These are phyloP conservation scores for Microtus richardsoni DNA, from an alignment of 2,113 vertebrate genomes.

Conservation along the genomic window DNA sequence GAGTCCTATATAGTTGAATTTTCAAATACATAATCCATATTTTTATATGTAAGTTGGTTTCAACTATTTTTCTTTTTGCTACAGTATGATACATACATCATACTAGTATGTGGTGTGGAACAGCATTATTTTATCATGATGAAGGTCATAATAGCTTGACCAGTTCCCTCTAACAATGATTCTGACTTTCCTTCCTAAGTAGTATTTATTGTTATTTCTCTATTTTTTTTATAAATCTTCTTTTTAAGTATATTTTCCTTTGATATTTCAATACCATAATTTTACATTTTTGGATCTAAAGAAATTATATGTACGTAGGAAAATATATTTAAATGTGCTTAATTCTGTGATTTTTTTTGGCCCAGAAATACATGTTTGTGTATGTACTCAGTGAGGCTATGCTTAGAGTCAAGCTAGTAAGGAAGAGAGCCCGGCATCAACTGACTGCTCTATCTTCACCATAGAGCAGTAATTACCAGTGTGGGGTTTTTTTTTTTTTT, in stretches of 20 bases:
- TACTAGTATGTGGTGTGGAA: not conserved
- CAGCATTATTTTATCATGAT: not conserved
- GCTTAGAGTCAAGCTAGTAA: not conserved
- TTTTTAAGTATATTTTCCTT: not conserved
- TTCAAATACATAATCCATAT: constrained; percentile 23
- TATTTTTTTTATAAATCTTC: not conserved
- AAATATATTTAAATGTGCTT: constrained; percentile 24
- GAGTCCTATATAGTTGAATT: constrained; percentile 19
- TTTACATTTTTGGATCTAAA: constrained; percentile 18
- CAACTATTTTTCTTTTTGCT: not conserved
- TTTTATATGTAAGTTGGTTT: constrained; percentile 15
- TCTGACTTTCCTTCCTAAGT: not conserved
- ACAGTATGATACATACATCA: not conserved
- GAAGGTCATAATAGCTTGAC: not conserved
- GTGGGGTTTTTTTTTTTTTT: too few species aligned
- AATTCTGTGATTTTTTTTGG: constrained; percentile 16
- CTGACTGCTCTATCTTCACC: not conserved
- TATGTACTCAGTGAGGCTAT: not conserved
- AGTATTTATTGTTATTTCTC: not conserved
- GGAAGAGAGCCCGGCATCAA: not conserved
- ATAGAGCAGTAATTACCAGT: not conserved
- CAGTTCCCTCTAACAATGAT: not conserved
- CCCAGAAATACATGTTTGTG: not conserved
- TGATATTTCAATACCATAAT: not conserved
- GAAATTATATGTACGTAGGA: constrained; percentile 17